Evolutionary conservation across 1,140 invertebrate species (phyloP), one percentile per base, ranked within the genome.

Genomic region (Micrasema minimum): DNA sequence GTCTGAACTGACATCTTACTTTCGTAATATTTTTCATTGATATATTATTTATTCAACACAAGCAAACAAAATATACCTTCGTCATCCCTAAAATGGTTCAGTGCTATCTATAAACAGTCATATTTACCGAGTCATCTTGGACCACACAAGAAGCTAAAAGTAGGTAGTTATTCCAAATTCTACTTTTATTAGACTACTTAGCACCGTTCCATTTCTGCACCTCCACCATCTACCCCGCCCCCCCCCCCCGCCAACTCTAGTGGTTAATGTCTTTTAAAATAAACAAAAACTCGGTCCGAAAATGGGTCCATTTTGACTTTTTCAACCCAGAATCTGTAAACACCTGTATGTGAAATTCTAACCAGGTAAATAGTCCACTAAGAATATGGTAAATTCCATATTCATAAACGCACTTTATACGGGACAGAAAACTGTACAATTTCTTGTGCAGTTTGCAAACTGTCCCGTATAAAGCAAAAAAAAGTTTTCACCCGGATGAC

Each of bases 151-250:
- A 57, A 37, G 72, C 5, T 59, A 16, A 26, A 50, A 57, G 57
- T 69, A n/a, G n/a, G n/a, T n/a, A n/a, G n/a, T n/a, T n/a, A n/a
- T 67, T 74, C 50, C 22, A 74, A 74, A 70, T 74, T 71, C 72
- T 68, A 62, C 53, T 43, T 66, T 71, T 74, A 74, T 74, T 74
- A 74, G 64, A 64, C 68, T 61, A 74, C 64, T 74, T 71, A 74
- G 41, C 72, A 74, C 72, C 62, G 53, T 37, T 62, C 46, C 53
- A 64, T 70, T 69, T 67, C 64, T 71, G 64, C 72, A 69, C 55
- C n/a, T n/a, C n/a, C n/a, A n/a, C n/a, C n/a, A n/a, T n/a, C n/a
- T n/a, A n/a, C n/a, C n/a, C n/a, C n/a, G n/a, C n/a, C n/a, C n/a
- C n/a, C n/a, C n/a, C 51, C 64, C 18, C 50, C 69, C 61, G 50